Conservation (phyloP, 1,140 invertebrate species). For the Orchesella cincta region DNA sequence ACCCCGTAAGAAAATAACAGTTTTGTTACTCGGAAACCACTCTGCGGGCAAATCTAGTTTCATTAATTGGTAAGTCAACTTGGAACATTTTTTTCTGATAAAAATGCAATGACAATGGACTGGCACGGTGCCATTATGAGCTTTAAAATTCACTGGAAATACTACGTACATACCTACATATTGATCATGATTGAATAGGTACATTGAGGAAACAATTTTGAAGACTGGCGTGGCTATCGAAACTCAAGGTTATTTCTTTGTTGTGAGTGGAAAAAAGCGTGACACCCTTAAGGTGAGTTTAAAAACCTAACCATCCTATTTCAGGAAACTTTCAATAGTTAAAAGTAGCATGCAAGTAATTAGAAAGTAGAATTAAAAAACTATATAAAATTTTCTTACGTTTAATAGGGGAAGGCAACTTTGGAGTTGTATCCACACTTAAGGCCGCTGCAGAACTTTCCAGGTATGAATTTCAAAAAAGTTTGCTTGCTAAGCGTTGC, state of each 20-base stretch:
- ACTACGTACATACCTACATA: no score
- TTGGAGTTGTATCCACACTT: conserved; percentile 66
- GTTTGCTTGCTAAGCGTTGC: conserved; percentile 12
- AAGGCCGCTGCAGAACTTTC: conserved; percentile 61
- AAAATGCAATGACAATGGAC: not conserved
- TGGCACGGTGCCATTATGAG: no score
- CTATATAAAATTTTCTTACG: conserved; percentile 45
- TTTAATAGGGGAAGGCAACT: conserved; percentile 63
- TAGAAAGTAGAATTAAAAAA: not conserved
- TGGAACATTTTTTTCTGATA: not conserved
- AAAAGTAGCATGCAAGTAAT: not conserved
- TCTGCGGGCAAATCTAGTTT: conserved; percentile 68
- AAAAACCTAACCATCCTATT: not conserved
- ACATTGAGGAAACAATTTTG: conserved; percentile 66
- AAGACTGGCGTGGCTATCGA: conserved; percentile 67
- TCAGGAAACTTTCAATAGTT: not conserved
- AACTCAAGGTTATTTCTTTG: conserved; percentile 65
- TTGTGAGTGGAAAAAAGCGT: conserved; percentile 63
- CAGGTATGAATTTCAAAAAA: conserved; percentile 56
- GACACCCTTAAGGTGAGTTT: conserved; percentile 62
- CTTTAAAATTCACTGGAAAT: no score
- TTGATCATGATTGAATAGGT: conserved; percentile 59
- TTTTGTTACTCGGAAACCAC: conserved; percentile 66
- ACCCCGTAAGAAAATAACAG: conserved; percentile 65
- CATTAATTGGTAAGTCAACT: conserved; percentile 65